Percentiles rank a stretch among this genome's conserved stretches.
Evolutionary conservation across 2,797 vertebrate species (phyloP).

Genomic region (Aeoliscus strigatus): DNA sequence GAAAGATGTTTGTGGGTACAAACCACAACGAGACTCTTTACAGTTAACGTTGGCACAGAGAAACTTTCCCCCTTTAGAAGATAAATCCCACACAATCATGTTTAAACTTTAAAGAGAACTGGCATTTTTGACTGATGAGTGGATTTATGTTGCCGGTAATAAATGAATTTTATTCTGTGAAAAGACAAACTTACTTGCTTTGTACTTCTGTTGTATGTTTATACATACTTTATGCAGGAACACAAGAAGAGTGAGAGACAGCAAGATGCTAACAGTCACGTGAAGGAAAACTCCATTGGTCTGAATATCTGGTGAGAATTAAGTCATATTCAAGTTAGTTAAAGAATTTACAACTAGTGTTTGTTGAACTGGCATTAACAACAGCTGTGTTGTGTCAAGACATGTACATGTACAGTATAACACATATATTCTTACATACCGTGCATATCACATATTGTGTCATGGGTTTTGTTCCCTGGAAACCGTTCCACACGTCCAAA

Average conservation of each 20-base stretch:
- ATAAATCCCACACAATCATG: too few relatives aligned
- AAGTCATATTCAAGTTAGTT: slow-evolving; percentile 16
- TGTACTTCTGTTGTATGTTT: slow-evolving; percentile 20
- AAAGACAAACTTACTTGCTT: slow-evolving; percentile 55
- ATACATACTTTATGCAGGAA: slow-evolving; percentile 18
- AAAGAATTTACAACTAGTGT: neutral
- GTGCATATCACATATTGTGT: slow-evolving; percentile 33
- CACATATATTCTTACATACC: slow-evolving; percentile 42
- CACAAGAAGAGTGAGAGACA: slow-evolving; percentile 31
- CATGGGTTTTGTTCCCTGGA: slow-evolving; percentile 61
- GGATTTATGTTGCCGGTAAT: too few relatives aligned
- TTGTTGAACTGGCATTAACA: too few relatives aligned
- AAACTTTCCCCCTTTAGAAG: too few relatives aligned
- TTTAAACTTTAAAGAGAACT: too few relatives aligned
- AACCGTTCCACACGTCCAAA: slow-evolving; percentile 22
- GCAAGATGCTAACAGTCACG: slow-evolving; percentile 22
- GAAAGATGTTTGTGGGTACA: too few relatives aligned
- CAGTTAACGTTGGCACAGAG: too few relatives aligned
- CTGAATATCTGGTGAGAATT: slow-evolving; percentile 7
- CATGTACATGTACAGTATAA: too few relatives aligned
- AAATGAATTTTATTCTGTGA: too few relatives aligned
- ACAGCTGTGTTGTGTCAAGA: too few relatives aligned
- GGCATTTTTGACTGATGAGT: too few relatives aligned
- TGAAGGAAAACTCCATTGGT: neutral
- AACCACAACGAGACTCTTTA: too few relatives aligned